These are phyloP conservation scores for Aleiodes sp. DNA, from an alignment of 1,140 invertebrate species.

Conservation along the genomic window DNA sequence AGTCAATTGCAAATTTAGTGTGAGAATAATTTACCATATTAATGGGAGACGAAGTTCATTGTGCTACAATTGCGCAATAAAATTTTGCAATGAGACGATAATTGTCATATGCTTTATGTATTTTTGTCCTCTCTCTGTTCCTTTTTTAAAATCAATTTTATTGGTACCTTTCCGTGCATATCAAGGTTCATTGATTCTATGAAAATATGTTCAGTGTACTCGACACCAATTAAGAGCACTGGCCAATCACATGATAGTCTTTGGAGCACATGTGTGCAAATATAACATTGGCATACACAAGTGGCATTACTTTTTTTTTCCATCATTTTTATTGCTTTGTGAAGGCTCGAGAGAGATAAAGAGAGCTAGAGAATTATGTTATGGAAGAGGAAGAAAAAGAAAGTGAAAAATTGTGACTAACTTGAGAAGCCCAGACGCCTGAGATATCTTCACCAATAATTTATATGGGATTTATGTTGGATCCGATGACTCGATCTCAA, in stretches of 20 bases:
- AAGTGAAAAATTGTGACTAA: background rate
- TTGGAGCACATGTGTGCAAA: background rate
- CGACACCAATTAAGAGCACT: background rate
- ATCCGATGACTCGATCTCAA: background rate
- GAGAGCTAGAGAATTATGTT: background rate
- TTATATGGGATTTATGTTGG: background rate
- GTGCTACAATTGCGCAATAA: too few species aligned
- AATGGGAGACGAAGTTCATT: too few species aligned
- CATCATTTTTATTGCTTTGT: background rate
- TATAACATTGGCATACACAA: background rate
- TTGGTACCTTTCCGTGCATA: too few species aligned
- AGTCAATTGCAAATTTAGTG: too few species aligned
- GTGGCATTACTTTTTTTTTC: slow-evolving; percentile 6
- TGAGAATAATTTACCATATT: too few species aligned
- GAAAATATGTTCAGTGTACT: background rate
- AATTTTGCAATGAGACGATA: too few species aligned
- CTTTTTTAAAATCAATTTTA: too few species aligned
- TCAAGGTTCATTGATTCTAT: too few species aligned
- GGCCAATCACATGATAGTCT: too few species aligned
- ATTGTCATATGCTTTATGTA: too few species aligned
- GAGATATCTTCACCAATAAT: background rate
- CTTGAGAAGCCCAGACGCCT: background rate
- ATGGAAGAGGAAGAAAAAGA: background rate
- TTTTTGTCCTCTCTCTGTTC: too few species aligned
- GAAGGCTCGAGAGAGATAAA: background rate